Evolutionary conservation across 2,113 vertebrate genomes (phyloP).

Genomic region (Neotoma lepida): DNA sequence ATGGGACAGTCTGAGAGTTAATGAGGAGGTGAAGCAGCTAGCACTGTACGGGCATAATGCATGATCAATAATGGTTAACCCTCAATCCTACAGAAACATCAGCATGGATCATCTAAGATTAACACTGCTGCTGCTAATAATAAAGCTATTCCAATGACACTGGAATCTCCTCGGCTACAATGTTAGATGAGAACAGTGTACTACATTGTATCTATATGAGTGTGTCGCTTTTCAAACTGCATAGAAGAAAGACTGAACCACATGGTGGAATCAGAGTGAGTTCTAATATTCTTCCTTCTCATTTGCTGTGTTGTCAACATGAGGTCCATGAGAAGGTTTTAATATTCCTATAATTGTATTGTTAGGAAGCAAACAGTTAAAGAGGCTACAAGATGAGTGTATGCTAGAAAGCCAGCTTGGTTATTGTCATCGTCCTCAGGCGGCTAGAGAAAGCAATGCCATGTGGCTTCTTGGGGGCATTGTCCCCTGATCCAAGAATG

Average conservation of each 20-base stretch:
- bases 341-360: not conserved
- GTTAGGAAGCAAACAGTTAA: conserved; percentile 1
- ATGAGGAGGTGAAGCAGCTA: not conserved
- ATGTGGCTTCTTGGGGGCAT: not conserved
- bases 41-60: not conserved
- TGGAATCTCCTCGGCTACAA: not conserved
- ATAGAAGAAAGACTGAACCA: not conserved
- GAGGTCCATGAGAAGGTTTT: not conserved
- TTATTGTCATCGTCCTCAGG: not conserved
- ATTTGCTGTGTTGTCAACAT: not conserved
- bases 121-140: not conserved
- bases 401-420: not conserved
- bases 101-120: not conserved
- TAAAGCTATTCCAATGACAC: not conserved
- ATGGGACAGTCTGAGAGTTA: not conserved
- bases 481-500: not conserved
- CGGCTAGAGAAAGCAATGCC: not conserved
- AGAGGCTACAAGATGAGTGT: not conserved
- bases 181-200: not conserved
- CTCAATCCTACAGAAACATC: not conserved
- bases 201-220: not conserved
- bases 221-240: conserved; percentile 18
- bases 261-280: not conserved
- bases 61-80: not conserved
- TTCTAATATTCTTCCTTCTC: not conserved